Evolutionary conservation across 2,888 invertebrate species (phyloP).

Genomic region (Anticlea derivata): DNA sequence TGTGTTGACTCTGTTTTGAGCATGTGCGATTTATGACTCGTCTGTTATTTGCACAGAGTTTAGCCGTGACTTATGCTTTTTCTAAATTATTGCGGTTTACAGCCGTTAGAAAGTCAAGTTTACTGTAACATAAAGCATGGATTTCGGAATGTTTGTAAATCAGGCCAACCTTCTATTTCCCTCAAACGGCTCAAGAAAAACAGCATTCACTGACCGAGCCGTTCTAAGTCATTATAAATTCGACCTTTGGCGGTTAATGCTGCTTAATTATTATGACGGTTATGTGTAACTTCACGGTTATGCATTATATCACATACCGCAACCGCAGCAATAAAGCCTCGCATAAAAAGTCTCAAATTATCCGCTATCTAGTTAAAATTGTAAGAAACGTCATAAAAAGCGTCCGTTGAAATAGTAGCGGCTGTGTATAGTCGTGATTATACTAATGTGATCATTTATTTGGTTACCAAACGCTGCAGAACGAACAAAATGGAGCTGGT

Average conservation of each 20-base stretch:
- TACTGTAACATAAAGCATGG: constrained; percentile 25
- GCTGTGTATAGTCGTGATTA: constrained; percentile 42
- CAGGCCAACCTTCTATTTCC: constrained; percentile 37
- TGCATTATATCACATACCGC: constrained; percentile 33
- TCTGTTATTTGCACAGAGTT: constrained; percentile 11
- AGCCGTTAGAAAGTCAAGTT: constrained; percentile 38
- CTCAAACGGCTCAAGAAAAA: constrained; percentile 32
- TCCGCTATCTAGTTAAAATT: constrained; percentile 44
- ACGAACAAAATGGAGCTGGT: constrained; percentile 32
- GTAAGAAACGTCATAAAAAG: constrained; percentile 40
- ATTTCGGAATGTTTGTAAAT: constrained; percentile 40
- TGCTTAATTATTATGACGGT: constrained; percentile 42
- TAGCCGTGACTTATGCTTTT: neutral
- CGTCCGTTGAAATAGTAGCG: constrained; percentile 36
- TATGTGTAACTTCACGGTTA: constrained; percentile 49
- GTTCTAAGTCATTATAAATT: constrained; percentile 33
- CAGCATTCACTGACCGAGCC: constrained; percentile 28
- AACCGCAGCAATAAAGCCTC: constrained; percentile 30
- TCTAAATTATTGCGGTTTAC: neutral
- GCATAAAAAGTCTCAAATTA: constrained; percentile 41
- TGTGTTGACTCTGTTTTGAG: constrained; percentile 24
- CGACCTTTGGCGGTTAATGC: constrained; percentile 33
- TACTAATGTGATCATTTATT: constrained; percentile 43
- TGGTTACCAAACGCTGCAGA: constrained; percentile 35
- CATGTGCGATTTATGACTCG: constrained; percentile 26